A percentile compares a stretch with the other conserved stretches of the same genome.
Conservation (phyloP, 2,888 invertebrate species). For the Stenchaetothrips biformis region DNA sequence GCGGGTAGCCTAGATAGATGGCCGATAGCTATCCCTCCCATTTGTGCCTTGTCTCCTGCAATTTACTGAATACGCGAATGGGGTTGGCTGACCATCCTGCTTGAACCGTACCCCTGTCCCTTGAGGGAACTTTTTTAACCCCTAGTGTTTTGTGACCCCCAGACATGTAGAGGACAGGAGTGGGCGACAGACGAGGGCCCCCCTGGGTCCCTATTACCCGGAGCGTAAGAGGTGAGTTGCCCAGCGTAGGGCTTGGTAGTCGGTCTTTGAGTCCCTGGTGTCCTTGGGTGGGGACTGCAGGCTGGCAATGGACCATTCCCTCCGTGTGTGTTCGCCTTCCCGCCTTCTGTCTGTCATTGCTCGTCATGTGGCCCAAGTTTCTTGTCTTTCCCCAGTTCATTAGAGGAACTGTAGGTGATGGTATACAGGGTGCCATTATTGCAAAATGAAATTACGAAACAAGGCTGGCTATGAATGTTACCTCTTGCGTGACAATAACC, state of each 20-base stretch:
- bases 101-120: not conserved
- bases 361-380: not conserved
- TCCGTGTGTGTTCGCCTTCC: not conserved
- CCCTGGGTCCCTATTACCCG: not conserved
- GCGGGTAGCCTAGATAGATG: too few relatives aligned
- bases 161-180: slow-evolving; percentile 5
- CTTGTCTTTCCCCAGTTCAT: not conserved
- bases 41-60: too few relatives aligned
- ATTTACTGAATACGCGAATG: too few relatives aligned
- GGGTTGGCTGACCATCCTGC: slow-evolving; percentile 8
- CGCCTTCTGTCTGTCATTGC: not conserved
- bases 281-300: not conserved
- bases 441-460: not conserved
- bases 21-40: too few relatives aligned
- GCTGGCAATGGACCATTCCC: not conserved
- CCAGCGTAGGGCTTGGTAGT: not conserved
- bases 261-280: not conserved
- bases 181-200: not conserved
- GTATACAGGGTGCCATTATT: not conserved
- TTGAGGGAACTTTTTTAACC: too few relatives aligned
- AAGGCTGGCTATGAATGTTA: not conserved
- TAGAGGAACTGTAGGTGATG: not conserved
- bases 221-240: not conserved
- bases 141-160: not conserved
- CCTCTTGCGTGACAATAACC: not conserved